Base-by-base conservation (phyloP, 2,888 invertebrate species). In the Boloria selene region DNA sequence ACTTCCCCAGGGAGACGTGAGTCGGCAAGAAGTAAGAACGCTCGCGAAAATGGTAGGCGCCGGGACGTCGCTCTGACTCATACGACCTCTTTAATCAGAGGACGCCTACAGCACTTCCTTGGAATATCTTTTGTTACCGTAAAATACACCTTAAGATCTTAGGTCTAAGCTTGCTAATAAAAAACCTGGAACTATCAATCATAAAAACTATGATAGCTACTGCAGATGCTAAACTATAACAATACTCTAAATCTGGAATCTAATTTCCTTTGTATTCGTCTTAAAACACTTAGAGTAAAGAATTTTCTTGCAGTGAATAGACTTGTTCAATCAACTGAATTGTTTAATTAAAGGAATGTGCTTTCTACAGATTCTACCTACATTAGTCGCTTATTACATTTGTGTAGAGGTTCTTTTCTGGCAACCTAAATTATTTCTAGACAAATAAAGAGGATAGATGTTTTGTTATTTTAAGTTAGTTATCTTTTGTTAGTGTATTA, bases 61-160 rank as follows among this genome's bases (percentile, higher is more conserved):
- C 88, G 81, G 77, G 79, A 78, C 78, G 86, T 76, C 87, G 87
- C 74, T 83, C 75, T 88, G 88, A 88, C 79, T 88, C 88, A 88
- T 76, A 70, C 78, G 87, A 77, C 87, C 88, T 84, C 84, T 76
- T 86, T 88, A 81, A 79, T 73, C 71, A 75, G 76, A 76, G 76
- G 76, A 72, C 76, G 74, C 72, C 74, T 72, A 72, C 73, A 70
- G 71, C 73, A 73, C 74, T 76, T 75, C 72, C 75, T 76, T 71
- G 73, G 74, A 74, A 77, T 70, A 73, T 70, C 73, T 64, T 71
- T 58, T 53, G 67, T 64, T 71, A 72, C 69, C 56, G 70, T 64
- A 76, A 75, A 73, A 71, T 74, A 69, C 67, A 72, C 76, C 72
- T 73, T 75, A 72, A 54, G 45, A 64, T 44, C 14, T 47, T 0